These are phyloP conservation scores for Trididemnum miniatum DNA, from an alignment of 23 tunicate genomes.

Conservation along the genomic window DNA sequence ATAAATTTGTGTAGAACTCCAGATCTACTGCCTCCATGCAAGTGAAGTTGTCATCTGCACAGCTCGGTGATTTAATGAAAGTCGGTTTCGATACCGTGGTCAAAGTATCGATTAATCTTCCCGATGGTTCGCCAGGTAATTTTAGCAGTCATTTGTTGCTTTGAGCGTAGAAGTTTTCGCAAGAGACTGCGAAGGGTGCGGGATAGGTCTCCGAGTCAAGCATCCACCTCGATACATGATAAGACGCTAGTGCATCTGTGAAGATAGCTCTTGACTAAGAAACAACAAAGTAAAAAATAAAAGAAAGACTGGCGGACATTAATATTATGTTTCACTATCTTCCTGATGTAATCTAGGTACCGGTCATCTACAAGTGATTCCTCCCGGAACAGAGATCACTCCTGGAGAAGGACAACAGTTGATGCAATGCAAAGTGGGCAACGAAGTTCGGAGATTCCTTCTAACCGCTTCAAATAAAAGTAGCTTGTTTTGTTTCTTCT, in stretches of 20 bases:
- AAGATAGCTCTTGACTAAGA: too few relatives aligned
- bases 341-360: slow-evolving; percentile 62
- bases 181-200: too few relatives aligned
- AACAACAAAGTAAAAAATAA: too few relatives aligned
- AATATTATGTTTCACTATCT: too few relatives aligned
- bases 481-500: too few relatives aligned
- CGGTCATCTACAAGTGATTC: slow-evolving; percentile 79
- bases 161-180: too few relatives aligned
- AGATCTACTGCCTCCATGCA: slow-evolving; percentile 49
- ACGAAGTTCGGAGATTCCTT: slow-evolving; percentile 68
- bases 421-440: slow-evolving; percentile 90
- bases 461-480: slow-evolving; percentile 53
- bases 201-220: too few relatives aligned
- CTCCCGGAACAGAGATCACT: slow-evolving; percentile 66
- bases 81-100: slow-evolving; percentile 52
- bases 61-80: slow-evolving; percentile 65
- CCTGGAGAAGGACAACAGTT: slow-evolving; percentile 87
- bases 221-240: neutral
- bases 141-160: too few relatives aligned
- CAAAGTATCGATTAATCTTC: slow-evolving; percentile 50
- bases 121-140: slow-evolving; percentile 82
- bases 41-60: slow-evolving; percentile 68
- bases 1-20: too few relatives aligned
- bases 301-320: too few relatives aligned
- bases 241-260: too few relatives aligned